Conservation (phyloP, 2,797 vertebrate species). For the Salarias fasciatus region DNA sequence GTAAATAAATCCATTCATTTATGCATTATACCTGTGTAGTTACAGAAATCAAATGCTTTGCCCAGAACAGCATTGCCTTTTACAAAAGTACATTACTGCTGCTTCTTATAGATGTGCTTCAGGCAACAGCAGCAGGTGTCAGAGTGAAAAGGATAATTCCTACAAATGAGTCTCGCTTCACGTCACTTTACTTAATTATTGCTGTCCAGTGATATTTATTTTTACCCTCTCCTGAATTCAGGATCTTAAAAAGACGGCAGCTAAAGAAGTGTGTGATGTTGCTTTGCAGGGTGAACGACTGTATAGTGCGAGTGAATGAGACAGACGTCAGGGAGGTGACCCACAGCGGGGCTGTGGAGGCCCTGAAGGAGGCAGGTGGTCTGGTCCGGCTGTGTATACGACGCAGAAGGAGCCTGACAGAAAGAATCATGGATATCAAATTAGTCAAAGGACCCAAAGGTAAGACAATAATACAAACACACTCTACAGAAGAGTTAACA, state of each 20-base stretch:
- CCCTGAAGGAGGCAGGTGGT: constrained; percentile 94
- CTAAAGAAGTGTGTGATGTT: constrained; percentile 2
- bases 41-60: no score
- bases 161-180: neutral
- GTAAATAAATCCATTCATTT: no score
- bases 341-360: constrained; percentile 96
- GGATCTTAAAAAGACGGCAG: no score
- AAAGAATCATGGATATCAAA: constrained; percentile 95
- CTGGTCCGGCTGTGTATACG: constrained; percentile 92
- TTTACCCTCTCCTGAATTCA: neutral
- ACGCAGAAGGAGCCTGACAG: constrained; percentile 89
- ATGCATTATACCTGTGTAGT: neutral
- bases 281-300: constrained; percentile 91
- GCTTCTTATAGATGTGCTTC: neutral
- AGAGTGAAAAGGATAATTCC: no score
- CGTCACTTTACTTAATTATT: neutral
- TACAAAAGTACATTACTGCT: neutral
- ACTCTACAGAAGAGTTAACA: no score
- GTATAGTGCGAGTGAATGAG: constrained; percentile 94
- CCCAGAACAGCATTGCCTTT: neutral
- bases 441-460: constrained; percentile 98
- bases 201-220: neutral
- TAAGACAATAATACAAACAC: constrained; percentile 46
- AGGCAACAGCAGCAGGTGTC: neutral
- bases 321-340: constrained; percentile 94